Conservation (phyloP, 1,140 invertebrate genomes). For the Lepidurus arcticus region DNA sequence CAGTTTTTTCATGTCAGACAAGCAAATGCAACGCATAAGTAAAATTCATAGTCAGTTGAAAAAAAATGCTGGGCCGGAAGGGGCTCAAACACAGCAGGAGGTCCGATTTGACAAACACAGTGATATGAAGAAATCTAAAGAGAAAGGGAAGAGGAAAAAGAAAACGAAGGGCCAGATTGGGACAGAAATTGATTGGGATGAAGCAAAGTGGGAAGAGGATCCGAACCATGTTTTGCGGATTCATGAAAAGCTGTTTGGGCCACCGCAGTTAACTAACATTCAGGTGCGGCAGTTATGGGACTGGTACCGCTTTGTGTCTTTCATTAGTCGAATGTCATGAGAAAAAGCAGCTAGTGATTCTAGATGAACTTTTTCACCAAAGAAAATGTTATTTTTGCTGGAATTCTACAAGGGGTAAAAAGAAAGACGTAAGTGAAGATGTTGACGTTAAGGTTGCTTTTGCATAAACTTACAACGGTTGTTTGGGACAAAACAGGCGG, state of each 20-base stretch:
- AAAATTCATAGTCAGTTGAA: background rate
- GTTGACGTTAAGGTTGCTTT: background rate
- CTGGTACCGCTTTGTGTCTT: background rate
- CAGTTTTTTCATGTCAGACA: background rate
- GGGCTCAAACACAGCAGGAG: background rate
- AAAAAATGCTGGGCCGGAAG: background rate
- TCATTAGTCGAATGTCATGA: background rate
- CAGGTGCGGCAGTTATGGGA: background rate
- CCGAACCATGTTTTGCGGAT: background rate
- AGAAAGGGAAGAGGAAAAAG: background rate
- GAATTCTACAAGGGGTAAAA: background rate
- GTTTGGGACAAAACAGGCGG: background rate
- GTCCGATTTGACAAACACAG: background rate
- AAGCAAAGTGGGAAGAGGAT: conserved; percentile 12
- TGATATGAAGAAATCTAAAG: background rate
- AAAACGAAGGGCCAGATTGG: background rate
- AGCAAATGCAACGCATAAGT: background rate
- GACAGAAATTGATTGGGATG: background rate
- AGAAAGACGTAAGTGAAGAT: background rate
- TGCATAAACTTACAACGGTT: background rate
- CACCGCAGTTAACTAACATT: background rate
- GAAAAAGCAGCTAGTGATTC: background rate
- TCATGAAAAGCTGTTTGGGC: background rate
- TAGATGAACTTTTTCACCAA: background rate
- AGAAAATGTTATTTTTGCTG: background rate